Evolutionary conservation across 2,113 vertebrate genomes (phyloP), one percentile per base, ranked within the genome.

Genomic region (Syngnathus scovelli): DNA sequence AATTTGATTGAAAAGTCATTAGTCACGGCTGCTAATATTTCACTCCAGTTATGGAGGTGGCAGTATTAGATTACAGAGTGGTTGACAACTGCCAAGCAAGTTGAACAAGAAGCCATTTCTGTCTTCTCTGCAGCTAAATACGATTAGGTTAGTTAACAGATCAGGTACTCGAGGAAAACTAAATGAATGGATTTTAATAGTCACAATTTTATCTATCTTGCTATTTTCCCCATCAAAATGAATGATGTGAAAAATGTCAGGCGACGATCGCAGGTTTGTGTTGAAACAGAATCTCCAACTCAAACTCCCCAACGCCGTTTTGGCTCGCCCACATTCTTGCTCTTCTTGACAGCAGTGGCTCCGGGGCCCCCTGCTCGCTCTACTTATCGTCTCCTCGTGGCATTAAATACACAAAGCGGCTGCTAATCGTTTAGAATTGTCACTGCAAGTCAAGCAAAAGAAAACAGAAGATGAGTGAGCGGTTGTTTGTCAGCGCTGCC

Each of bases 1-100:
- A 56, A 56, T 13, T 16, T 33, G 27, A 33, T 3, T 33, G 27
- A 33, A 12, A 23, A 36, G 55, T 58, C 55, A 15, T 58, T 58
- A 58, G 55, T 36, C 27, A 58, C 12, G 55, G 55, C 36, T 58
- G 55, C 55, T 58, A 33, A 58, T 36, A 58, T 58, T 16, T 58
- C 55, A 16, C 55, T 58, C 13, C 13, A 58, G 27, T 58, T 58
- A 15, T 58, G 27, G 16, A 58, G 15, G 55, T 36, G 55, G 27
- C 15, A 15, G 23, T 36, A 33, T 33, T 58, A 2, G 13, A 16
- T 33, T 33, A 16, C 55, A 58, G 11, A 18, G 15, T 15, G 27
- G 55, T 15, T 58, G 55, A 16, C 27, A 58, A 58, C 55, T 58
- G 27, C 55, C 55, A 8, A 58, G 33, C 27, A 36, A 33, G 55